These are phyloP conservation scores for Scaptomyza reducta DNA, from an alignment of 2,888 invertebrate species.

Conservation along the genomic window DNA sequence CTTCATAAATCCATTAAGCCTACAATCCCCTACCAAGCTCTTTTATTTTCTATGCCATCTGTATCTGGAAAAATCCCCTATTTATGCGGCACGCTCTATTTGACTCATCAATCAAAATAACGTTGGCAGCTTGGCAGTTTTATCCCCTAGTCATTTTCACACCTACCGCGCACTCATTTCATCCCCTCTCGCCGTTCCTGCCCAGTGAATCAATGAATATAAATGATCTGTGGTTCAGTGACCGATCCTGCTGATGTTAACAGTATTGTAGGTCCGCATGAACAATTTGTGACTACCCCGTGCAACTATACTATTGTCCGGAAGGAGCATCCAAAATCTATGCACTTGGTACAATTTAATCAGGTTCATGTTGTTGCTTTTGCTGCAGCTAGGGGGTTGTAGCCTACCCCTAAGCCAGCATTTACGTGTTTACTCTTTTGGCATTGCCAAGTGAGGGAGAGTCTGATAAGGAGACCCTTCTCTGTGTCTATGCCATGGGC, in stretches of 20 bases:
- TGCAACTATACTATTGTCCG: slow-evolving; percentile 37
- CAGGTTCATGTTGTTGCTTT: slow-evolving; percentile 42
- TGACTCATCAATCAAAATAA: slow-evolving; percentile 66
- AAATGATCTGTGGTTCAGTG: slow-evolving; percentile 66
- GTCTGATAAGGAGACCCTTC: slow-evolving; percentile 21
- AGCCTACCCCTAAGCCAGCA: slow-evolving; percentile 54
- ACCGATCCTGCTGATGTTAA: slow-evolving; percentile 56
- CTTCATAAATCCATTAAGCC: slow-evolving; percentile 61
- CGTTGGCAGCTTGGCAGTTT: slow-evolving; percentile 44
- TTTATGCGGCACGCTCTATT: slow-evolving; percentile 73
- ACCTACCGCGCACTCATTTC: slow-evolving; percentile 48
- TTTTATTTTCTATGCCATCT: slow-evolving; percentile 29
- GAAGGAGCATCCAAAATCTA: slow-evolving; percentile 40
- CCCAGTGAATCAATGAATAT: slow-evolving; percentile 63
- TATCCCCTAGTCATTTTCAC: slow-evolving; percentile 66
- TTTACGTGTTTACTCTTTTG: slow-evolving; percentile 55
- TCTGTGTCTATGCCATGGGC: slow-evolving; percentile 28
- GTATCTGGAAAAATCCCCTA: slow-evolving; percentile 52
- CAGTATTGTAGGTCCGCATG: slow-evolving; percentile 38
- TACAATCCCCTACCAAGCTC: background rate
- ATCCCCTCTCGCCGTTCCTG: slow-evolving; percentile 1
- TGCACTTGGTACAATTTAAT: slow-evolving; percentile 72
- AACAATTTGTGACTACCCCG: slow-evolving; percentile 53
- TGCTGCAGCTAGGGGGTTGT: slow-evolving; percentile 27
- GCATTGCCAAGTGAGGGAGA: slow-evolving; percentile 9